Base-by-base conservation (phyloP, 2,888 invertebrate species). In the Pardosa pseudoannulata region DNA sequence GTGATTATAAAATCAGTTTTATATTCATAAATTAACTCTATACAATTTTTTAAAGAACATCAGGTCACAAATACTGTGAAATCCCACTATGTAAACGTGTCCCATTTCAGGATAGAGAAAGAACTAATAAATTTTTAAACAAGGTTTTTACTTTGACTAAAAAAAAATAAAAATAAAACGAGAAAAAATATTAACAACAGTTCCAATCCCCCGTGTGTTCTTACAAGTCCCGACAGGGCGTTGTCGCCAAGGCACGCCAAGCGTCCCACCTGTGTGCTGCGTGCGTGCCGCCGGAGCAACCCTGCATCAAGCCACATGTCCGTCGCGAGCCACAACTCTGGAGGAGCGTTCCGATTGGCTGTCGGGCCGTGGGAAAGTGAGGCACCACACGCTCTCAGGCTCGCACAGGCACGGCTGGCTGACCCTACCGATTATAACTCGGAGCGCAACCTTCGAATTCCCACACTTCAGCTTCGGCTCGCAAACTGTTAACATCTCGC, bases 301-400 rank as follows among this genome's bases (percentile, higher is more conserved):
- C 78, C 78, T 68, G 39, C 28, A 28, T 64, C 50, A 67, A 79
- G 83, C 83, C 83, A 85, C 83, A 85, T 85, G 80, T 79, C 80
- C 79, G 87, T 76, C 87, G 87, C 87, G 87, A 87, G 87, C 87
- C 87, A 75, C 27, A 72, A 46, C 86, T 68, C 71, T 50, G 27
- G 68, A 28, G 75, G 71, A 71, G 71, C 76, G 32, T 36, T 87
- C 76, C 46, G 70, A 87, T 87, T 87, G 87, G 87, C 46, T 70
- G 80, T 72, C 82, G 64, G 64, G 71, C 87, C 87, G 87, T 87
- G 87, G 87, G 87, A 87, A 87, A 80, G 76, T 67, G 67, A 27
- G 64, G 71, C 75, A 73, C 23, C 72, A 65, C 72, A 72, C 72
- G 75, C 75, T 87, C 87, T 87, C 87, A 87, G 75, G 87, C 31